Percentiles rank a stretch among this genome's conserved stretches.
Evolutionary conservation across 1,140 invertebrate species (phyloP).

Genomic region (Lanistes nyassanus): DNA sequence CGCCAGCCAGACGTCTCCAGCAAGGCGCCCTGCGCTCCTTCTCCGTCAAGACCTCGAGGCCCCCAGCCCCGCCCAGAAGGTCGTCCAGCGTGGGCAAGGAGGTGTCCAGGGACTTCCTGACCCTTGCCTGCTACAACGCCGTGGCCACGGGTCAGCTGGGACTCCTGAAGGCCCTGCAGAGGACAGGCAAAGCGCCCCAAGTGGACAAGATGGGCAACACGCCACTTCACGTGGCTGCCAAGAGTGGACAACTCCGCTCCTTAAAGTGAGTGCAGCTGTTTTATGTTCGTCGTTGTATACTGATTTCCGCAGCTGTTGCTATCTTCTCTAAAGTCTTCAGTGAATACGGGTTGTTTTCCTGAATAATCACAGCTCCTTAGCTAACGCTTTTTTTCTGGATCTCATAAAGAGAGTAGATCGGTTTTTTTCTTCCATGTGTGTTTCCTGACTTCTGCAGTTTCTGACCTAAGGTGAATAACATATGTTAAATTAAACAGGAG

Average conservation of each 20-base stretch:
- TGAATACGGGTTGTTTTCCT: too few species aligned
- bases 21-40: background rate
- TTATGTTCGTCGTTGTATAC: background rate
- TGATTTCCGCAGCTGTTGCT: too few species aligned
- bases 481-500: too few species aligned
- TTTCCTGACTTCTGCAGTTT: too few species aligned
- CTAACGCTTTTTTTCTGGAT: too few species aligned
- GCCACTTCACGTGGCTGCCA: constrained; percentile 24
- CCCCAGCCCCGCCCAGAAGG: constrained; percentile 1
- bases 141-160: constrained; percentile 33
- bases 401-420: too few species aligned
- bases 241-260: constrained; percentile 26
- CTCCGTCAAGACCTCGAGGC: background rate
- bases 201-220: constrained; percentile 36
- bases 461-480: too few species aligned
- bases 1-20: background rate
- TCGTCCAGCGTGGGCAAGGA: constrained; percentile 12
- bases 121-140: constrained; percentile 29
- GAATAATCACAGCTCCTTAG: too few species aligned
- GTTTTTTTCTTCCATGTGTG: too few species aligned
- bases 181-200: constrained; percentile 25
- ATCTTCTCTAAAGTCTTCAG: too few species aligned
- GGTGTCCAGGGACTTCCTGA: constrained; percentile 24
- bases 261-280: constrained; percentile 17
- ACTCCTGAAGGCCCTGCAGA: constrained; percentile 28